Evolutionary conservation across 2,888 invertebrate species (phyloP), one percentile per base, ranked within the genome.

Genomic region (Andrena marginata): DNA sequence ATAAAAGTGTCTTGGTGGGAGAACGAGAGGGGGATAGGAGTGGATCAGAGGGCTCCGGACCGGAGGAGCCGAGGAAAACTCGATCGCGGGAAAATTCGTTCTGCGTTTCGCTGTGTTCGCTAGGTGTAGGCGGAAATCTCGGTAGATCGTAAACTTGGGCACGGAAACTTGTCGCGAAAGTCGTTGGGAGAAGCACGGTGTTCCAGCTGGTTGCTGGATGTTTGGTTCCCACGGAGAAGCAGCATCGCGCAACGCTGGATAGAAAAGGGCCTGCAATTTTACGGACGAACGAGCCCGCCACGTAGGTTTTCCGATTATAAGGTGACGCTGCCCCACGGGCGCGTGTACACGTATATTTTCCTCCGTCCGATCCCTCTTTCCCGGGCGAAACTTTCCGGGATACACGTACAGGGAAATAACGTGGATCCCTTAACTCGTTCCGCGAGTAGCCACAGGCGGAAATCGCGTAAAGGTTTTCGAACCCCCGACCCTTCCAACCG

Each of bases 241-340:
- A 26, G 56, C 23, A 33, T 42, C 42, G 31, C 8, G 7, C 0
- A 23, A 69, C 13, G 20, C 4, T 2, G 6, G 77, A 65, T 65
- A 10, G 62, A 79, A 60, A 69, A 62, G 64, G 67, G 48, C 35
- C 74, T 48, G 78, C 76, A 80, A 85, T 84, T 83, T 83, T 80
- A 67, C 60, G 78, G 72, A 82, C 71, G 69, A 51, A 31, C 80
- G 75, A 59, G 49, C 64, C 56, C 56, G 67, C 54, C 59, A 54
- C 63, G 71, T 73, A 79, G 62, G 73, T 76, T 70, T 85, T 75
- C 64, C 85, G 85, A 85, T 84, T 81, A 85, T 74, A 85, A 81
- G 69, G 42, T 20, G 62, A 60, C 60, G 51, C 54, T 72, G 31
- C 16, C 59, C 49, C 48, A 54, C 23, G 42, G 33, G 65, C 42